Conservation (phyloP, 2,888 invertebrate species). For the Catocala nupta region DNA sequence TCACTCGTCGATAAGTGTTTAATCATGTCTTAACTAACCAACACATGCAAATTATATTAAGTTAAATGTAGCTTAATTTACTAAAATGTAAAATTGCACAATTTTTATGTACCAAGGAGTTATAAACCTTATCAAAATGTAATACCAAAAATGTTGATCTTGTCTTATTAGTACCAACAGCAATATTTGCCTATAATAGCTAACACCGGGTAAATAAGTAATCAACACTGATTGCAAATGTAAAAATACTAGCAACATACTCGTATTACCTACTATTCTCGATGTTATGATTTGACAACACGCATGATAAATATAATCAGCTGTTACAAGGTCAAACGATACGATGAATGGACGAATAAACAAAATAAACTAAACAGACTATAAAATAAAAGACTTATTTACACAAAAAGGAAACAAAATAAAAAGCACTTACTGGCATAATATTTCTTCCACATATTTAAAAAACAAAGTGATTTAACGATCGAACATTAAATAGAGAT, state of each 20-base stretch:
- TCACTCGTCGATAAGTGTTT: not conserved
- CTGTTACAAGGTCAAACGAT: conserved; percentile 34
- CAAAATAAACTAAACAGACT: conserved; percentile 20
- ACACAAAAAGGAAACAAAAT: conserved; percentile 23
- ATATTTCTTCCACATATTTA: conserved; percentile 62
- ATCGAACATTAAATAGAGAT: conserved; percentile 22
- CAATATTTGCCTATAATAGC: not conserved
- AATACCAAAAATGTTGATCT: too few relatives aligned
- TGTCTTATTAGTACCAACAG: too few relatives aligned
- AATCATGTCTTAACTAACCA: not conserved
- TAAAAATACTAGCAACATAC: not conserved
- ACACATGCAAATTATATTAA: too few relatives aligned
- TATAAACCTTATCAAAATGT: too few relatives aligned
- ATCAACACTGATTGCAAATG: not conserved
- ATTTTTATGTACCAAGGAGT: too few relatives aligned
- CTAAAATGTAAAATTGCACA: too few relatives aligned
- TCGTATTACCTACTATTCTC: conserved; percentile 25
- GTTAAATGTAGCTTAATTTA: too few relatives aligned
- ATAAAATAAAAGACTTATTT: conserved; percentile 27
- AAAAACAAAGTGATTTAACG: conserved; percentile 7
- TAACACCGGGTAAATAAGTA: not conserved
- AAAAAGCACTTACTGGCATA: conserved; percentile 61
- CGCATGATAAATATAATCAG: conserved; percentile 26
- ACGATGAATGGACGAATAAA: conserved; percentile 31
- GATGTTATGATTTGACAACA: conserved; percentile 34